A percentile compares a stretch with the other conserved stretches of the same genome.
Conservation (phyloP, 2,113 vertebrate genomes). For the Todiramphus chloris region DNA sequence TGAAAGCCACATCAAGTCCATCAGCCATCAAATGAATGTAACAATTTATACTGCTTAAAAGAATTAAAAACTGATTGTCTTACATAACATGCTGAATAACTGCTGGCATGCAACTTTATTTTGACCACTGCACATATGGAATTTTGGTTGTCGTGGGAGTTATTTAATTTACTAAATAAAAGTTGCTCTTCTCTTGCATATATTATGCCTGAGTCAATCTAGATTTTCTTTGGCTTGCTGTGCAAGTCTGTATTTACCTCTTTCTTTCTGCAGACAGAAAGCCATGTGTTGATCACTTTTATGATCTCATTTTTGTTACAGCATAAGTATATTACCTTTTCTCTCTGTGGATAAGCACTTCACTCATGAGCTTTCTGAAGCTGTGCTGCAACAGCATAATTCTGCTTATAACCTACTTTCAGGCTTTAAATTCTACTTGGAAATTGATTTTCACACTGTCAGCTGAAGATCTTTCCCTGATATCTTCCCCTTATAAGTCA, state of each 20-base stretch:
- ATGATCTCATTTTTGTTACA: background rate
- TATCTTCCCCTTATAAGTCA: background rate
- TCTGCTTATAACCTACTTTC: background rate
- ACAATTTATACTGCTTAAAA: background rate
- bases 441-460: background rate
- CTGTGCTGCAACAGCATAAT: background rate
- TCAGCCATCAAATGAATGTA: background rate
- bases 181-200: background rate
- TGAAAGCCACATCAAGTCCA: background rate
- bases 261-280: background rate
- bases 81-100: background rate
- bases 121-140: background rate
- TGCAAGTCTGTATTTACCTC: background rate
- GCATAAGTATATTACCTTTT: background rate
- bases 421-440: slow-evolving; percentile 26
- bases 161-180: background rate
- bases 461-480: background rate
- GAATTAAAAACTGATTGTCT: background rate
- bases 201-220: background rate
- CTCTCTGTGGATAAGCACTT: background rate
- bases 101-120: background rate
- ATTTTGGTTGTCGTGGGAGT: background rate
- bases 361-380: background rate
- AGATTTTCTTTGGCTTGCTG: background rate
- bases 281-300: background rate